Evolutionary conservation across 2,888 invertebrate genomes (phyloP).

Genomic region (Pseudeuparius sepicola): DNA sequence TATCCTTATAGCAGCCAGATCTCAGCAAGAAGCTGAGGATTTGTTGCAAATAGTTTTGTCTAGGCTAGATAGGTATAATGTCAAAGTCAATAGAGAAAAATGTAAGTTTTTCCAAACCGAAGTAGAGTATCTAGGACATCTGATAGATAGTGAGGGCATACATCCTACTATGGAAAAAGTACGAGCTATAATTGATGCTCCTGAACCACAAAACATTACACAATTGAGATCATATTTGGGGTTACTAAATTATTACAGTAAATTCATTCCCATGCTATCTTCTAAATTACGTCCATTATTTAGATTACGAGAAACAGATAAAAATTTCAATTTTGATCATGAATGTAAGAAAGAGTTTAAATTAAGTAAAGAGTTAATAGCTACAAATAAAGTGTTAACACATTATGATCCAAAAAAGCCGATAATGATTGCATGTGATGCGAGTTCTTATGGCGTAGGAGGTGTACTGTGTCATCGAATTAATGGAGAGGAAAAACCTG

Average conservation of each 20-base stretch:
- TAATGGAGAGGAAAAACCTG: too few species aligned
- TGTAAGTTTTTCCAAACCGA: constrained; percentile 20
- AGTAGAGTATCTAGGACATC: constrained; percentile 24
- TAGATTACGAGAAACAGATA: constrained; percentile 11
- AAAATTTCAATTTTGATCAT: constrained; percentile 15
- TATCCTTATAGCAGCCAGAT: constrained; percentile 22
- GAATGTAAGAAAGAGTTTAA: constrained; percentile 16
- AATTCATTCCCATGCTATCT: constrained; percentile 7
- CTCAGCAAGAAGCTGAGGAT: constrained; percentile 13
- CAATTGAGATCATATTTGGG: constrained; percentile 10
- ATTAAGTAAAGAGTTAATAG: constrained; percentile 18
- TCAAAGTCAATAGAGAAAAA: constrained; percentile 24
- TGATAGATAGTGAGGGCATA: constrained; percentile 13
- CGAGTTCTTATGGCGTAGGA: constrained; percentile 27
- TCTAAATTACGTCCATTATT: not conserved
- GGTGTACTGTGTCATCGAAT: constrained; percentile 26
- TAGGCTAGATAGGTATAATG: constrained; percentile 19
- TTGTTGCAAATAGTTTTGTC: constrained; percentile 18
- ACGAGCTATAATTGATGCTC: constrained; percentile 4
- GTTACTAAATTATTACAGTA: constrained; percentile 9
- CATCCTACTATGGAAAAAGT: constrained; percentile 13
- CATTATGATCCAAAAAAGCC: constrained; percentile 21
- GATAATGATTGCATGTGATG: constrained; percentile 27
- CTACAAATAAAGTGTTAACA: constrained; percentile 17
- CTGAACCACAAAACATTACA: constrained; percentile 14